These are phyloP conservation scores for Synergus laeviventris DNA, from an alignment of 2,888 invertebrate genomes.

Conservation along the genomic window DNA sequence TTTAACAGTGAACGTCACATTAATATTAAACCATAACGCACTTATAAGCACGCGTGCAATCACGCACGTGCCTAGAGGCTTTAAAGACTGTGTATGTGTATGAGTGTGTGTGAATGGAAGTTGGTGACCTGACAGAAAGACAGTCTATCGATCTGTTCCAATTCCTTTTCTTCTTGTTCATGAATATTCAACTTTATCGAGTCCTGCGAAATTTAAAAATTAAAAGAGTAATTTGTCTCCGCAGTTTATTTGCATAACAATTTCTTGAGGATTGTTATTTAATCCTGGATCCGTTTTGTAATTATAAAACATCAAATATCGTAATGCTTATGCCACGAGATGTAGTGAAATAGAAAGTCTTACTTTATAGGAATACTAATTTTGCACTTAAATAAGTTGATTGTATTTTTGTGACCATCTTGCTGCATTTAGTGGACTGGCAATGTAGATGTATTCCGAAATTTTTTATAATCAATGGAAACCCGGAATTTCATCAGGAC, in stretches of 20 bases:
- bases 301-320: constrained; percentile 6
- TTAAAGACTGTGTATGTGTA: not conserved
- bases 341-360: constrained; percentile 13
- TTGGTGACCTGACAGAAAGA: constrained; percentile 25
- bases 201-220: not conserved
- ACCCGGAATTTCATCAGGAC: too few relatives aligned
- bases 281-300: constrained; percentile 16
- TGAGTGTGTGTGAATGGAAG: constrained; percentile 15
- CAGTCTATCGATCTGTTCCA: constrained; percentile 23
- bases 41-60: not conserved
- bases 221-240: not conserved
- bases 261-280: constrained; percentile 2
- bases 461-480: too few relatives aligned
- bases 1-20: not conserved
- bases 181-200: not conserved
- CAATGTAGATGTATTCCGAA: not conserved
- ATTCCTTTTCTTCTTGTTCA: constrained; percentile 28
- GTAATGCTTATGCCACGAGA: constrained; percentile 10
- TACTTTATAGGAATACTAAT: constrained; percentile 8
- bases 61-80: not conserved
- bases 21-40: not conserved
- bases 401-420: constrained; percentile 19
- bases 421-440: constrained; percentile 4
- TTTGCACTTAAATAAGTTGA: constrained; percentile 11
- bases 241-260: not conserved